Evolutionary conservation across 2,797 vertebrate species (phyloP).

Genomic region (Podarcis lilfordi): DNA sequence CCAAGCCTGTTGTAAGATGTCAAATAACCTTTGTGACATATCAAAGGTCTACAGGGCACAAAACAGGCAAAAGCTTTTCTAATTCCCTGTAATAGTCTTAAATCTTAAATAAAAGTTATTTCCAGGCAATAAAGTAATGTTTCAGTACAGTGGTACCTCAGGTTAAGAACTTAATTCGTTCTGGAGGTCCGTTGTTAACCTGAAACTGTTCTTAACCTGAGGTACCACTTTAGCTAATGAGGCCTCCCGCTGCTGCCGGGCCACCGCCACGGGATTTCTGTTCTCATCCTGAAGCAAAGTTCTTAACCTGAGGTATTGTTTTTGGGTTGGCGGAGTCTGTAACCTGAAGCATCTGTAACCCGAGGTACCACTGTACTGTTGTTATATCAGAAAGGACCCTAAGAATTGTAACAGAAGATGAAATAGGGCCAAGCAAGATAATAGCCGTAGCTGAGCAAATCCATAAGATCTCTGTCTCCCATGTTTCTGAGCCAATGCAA

Average conservation of each 20-base stretch:
- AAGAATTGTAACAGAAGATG: slow-evolving; percentile 15
- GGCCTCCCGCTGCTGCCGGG: too few relatives aligned
- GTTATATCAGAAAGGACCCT: slow-evolving; percentile 7
- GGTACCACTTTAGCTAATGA: too few relatives aligned
- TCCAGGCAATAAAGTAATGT: slow-evolving; percentile 20
- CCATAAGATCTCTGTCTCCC: neutral
- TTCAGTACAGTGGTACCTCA: neutral
- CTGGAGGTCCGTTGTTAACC: too few relatives aligned
- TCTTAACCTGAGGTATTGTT: too few relatives aligned
- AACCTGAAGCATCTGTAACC: too few relatives aligned
- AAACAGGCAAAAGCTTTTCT: neutral
- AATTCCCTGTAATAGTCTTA: slow-evolving; percentile 24
- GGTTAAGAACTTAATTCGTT: too few relatives aligned
- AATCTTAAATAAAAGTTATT: slow-evolving; percentile 30
- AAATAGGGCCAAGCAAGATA: neutral
- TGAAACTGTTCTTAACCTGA: too few relatives aligned
- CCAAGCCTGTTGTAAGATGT: slow-evolving; percentile 32
- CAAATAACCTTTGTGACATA: slow-evolving; percentile 2
- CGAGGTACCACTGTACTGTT: neutral
- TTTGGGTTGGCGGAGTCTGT: too few relatives aligned
- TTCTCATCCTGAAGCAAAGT: too few relatives aligned
- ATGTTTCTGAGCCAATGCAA: neutral
- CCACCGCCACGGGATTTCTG: too few relatives aligned
- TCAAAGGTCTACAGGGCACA: neutral
- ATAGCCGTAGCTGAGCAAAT: neutral